Base-by-base conservation (phyloP, 2,888 invertebrate genomes). In the Pterobdella sp. region DNA sequence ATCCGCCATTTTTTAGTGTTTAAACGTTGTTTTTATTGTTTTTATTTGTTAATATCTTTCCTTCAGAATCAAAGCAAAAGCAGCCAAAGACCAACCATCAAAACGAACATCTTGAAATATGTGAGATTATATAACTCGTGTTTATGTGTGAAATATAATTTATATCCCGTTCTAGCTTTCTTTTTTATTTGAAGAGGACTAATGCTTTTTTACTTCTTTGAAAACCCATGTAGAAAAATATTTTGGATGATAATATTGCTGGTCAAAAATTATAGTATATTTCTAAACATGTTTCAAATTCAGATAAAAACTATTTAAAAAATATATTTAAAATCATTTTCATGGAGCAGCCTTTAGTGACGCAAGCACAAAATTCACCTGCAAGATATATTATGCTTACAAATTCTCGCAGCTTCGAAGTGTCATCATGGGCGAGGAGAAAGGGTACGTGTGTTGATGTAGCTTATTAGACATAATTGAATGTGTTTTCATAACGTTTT, bases 391-490 rank as follows among this genome's bases (percentile, higher is more conserved):
- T 78, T 94, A 91, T 86, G 94, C 95, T 42, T 89, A 91, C 72
- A 91, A 94, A 83, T 98, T 98, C 85, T 89, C 91, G 72, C 86
- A 88, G 64, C 86, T 98, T 74, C 87, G 98, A 75, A 83, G 85
- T 76, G 79, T 86, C 66, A 85, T 88, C 87, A 88, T 1, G 87
- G 86, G 36, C 88, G 89, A 49, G 92, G 88, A 83, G 89, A 89
- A 77, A 89, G 89, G 0, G 84, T 35, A 56, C n/a, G 42, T 42
- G 42, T 7, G 18, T 14, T 18, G 42, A 42, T n/a, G n/a, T n/a
- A n/a, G n/a, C n/a, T n/a, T n/a, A n/a, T n/a, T n/a, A n/a, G n/a
- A n/a, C n/a, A n/a, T n/a, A n/a, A n/a, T n/a, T n/a, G n/a, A n/a
- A n/a, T n/a, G n/a, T n/a, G n/a, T n/a, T n/a, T n/a, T n/a, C n/a